These are phyloP conservation scores for Xanthorhoe spadicearia DNA, from an alignment of 2,888 invertebrate genomes.

Conservation along the genomic window DNA sequence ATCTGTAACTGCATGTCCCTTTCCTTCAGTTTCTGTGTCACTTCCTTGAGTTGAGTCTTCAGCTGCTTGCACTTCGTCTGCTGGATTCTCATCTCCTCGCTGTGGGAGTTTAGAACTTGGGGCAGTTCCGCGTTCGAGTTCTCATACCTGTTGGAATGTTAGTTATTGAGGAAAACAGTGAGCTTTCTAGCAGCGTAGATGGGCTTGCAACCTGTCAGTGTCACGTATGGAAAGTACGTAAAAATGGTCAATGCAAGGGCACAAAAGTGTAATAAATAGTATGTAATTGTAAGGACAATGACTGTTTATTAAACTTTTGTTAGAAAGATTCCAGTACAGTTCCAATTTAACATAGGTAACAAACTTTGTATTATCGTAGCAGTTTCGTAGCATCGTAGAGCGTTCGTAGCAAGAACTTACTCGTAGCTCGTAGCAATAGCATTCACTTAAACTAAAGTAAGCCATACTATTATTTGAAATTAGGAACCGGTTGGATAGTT, in stretches of 20 bases:
- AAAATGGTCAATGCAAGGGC: too few relatives aligned
- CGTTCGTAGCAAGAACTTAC: constrained; percentile 6
- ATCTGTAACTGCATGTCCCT: constrained; percentile 88
- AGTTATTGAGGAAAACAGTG: too few relatives aligned
- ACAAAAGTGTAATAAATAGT: too few relatives aligned
- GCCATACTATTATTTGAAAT: neutral
- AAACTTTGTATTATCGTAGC: constrained; percentile 1
- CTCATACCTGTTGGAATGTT: constrained; percentile 84
- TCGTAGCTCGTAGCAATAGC: neutral
- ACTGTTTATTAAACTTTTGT: too few relatives aligned
- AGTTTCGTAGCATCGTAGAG: neutral
- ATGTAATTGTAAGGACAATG: too few relatives aligned
- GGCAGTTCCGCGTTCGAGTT: constrained; percentile 92
- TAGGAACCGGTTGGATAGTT: neutral
- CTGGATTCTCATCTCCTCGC: constrained; percentile 90
- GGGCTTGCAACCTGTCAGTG: too few relatives aligned
- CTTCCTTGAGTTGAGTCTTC: constrained; percentile 86
- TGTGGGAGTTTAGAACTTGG: constrained; percentile 89
- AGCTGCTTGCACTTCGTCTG: constrained; percentile 88
- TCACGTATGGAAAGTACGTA: too few relatives aligned
- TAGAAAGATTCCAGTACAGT: too few relatives aligned
- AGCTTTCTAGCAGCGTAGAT: too few relatives aligned
- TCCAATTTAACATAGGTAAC: too few relatives aligned
- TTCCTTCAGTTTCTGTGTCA: constrained; percentile 87
- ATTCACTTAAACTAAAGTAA: neutral